These are phyloP conservation scores for Palythoa caribaeorum DNA, from an alignment of 92 coral and sea anemone species.

Conservation along the genomic window DNA sequence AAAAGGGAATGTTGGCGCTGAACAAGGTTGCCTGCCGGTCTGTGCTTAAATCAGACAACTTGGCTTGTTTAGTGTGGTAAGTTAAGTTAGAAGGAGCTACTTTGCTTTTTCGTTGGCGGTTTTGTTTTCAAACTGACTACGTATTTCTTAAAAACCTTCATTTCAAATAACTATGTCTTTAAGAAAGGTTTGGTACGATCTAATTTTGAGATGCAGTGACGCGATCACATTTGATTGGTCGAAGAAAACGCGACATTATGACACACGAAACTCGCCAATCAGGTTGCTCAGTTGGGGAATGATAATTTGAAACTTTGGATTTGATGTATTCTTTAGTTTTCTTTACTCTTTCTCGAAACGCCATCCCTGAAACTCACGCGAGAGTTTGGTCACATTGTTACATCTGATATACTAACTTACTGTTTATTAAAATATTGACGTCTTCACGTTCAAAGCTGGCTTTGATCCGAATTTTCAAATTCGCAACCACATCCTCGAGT, in stretches of 20 bases:
- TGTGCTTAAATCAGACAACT: neutral
- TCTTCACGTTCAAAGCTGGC: no score
- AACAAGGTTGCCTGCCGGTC: neutral
- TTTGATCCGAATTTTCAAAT: no score
- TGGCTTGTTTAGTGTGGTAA: neutral
- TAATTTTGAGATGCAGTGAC: neutral
- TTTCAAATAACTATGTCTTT: neutral
- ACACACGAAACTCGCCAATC: neutral
- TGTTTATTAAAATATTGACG: no score
- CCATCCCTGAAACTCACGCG: no score
- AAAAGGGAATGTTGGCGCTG: neutral
- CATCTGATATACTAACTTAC: no score
- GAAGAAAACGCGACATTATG: neutral
- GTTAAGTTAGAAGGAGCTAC: neutral
- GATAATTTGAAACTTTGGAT: neutral
- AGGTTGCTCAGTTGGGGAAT: neutral
- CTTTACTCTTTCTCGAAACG: neutral
- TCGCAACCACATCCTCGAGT: no score
- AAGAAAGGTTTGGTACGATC: neutral
- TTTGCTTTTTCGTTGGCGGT: neutral
- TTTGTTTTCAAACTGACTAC: neutral
- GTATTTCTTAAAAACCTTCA: neutral
- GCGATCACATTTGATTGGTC: constrained; percentile 3
- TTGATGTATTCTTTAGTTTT: neutral
- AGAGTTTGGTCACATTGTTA: no score